Evolutionary conservation across 2,797 vertebrate species (phyloP).

Genomic region (Galago senegalensis): DNA sequence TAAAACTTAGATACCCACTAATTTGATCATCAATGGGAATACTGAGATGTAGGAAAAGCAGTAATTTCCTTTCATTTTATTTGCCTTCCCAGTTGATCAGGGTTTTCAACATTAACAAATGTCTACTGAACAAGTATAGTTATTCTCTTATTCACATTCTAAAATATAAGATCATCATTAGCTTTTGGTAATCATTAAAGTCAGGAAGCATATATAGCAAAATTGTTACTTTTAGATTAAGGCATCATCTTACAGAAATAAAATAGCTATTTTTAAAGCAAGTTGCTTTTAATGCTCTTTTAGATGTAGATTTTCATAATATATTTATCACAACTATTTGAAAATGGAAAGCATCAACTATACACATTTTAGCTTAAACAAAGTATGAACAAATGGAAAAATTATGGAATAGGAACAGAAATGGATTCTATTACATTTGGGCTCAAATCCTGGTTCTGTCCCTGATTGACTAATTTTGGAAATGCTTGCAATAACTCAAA

Average conservation of each 20-base stretch:
- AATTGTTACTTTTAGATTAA: not conserved
- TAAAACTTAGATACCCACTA: not conserved
- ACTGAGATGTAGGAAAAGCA: not conserved
- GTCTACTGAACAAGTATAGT: not conserved
- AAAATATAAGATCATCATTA: not conserved
- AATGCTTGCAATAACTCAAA: not conserved
- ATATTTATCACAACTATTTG: not conserved
- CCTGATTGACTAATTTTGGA: not conserved
- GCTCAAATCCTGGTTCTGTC: not conserved
- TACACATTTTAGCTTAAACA: not conserved
- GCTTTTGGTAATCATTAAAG: not conserved
- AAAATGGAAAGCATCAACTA: not conserved
- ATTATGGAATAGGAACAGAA: not conserved
- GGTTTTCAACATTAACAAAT: not conserved
- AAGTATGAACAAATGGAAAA: not conserved
- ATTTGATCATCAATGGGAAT: not conserved
- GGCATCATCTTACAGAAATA: not conserved
- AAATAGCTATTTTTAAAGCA: not conserved
- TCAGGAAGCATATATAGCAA: not conserved
- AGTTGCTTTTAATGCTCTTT: not conserved
- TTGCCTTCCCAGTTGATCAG: not conserved
- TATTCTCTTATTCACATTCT: not conserved
- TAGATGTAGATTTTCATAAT: not conserved
- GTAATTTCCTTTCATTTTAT: conserved; percentile 2
- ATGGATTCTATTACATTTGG: not conserved